Evolutionary conservation across 2,888 invertebrate genomes (phyloP).

Genomic region (Branchellion lobata): DNA sequence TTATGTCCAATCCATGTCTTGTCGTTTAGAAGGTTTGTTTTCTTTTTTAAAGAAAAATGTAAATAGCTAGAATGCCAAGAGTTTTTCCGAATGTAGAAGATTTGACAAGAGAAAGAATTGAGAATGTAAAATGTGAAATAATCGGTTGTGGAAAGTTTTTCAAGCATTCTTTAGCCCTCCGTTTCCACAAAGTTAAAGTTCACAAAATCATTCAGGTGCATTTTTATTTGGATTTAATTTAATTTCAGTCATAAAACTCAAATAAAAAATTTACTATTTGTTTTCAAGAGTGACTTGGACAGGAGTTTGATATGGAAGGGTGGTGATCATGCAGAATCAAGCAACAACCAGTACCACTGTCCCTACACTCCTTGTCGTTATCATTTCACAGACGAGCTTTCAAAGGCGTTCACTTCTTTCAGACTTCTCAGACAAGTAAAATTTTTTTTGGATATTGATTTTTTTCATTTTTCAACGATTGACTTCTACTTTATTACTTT

Average conservation of each 20-base stretch:
- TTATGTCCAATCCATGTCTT: no score
- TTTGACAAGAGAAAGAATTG: constrained; percentile 1
- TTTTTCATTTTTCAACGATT: no score
- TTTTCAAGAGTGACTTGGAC: constrained; percentile 1
- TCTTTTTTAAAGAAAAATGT: no score
- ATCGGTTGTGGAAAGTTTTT: constrained; percentile 18
- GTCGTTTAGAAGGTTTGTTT: no score
- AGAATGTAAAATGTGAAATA: neutral
- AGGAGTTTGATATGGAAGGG: neutral
- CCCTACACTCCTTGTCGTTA: neutral
- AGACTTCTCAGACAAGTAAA: constrained; percentile 26
- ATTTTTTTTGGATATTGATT: no score
- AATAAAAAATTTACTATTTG: neutral
- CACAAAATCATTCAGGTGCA: constrained; percentile 28
- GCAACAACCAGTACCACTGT: neutral
- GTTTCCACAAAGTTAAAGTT: constrained; percentile 36
- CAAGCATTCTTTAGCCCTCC: constrained; percentile 21
- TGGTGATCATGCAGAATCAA: neutral
- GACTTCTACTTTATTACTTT: no score
- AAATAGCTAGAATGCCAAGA: no score
- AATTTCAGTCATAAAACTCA: no score
- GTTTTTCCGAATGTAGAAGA: constrained; percentile 21
- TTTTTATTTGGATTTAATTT: neutral
- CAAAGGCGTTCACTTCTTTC: neutral
- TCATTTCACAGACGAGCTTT: neutral